phyloP scores from a whole-genome alignment of 1,140 invertebrate species.

The Phocides pigmalion region DNA sequence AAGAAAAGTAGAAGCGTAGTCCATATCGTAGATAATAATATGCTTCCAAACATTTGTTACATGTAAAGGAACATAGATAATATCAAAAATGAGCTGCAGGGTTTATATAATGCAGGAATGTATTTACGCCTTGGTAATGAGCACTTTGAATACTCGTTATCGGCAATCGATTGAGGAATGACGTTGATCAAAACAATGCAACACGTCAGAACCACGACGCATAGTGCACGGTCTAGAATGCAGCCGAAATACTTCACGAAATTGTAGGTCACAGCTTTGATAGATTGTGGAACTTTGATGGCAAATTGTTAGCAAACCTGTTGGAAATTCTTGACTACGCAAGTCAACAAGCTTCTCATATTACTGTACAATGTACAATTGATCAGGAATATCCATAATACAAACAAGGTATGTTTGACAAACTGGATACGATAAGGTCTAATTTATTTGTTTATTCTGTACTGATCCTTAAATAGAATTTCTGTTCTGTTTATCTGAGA shows the following conservation, averaged over 20 bases:
- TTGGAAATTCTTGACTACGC: conserved; percentile 10
- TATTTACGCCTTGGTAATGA: conserved; percentile 22
- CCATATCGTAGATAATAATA: too few relatives aligned
- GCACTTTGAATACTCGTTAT: conserved; percentile 19
- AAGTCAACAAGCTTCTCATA: background rate
- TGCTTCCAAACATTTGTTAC: too few relatives aligned
- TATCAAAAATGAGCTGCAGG: background rate
- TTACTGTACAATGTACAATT: background rate
- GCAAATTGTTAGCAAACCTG: conserved; percentile 17
- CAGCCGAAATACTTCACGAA: conserved; percentile 19
- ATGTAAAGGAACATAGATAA: too few relatives aligned
- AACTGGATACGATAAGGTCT: too few relatives aligned
- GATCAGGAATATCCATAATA: background rate
- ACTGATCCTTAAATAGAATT: too few relatives aligned
- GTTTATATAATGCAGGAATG: conserved; percentile 23
- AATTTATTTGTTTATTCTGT: too few relatives aligned
- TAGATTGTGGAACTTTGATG: conserved; percentile 27
- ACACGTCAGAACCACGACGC: conserved; percentile 7
- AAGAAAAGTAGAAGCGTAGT: too few relatives aligned
- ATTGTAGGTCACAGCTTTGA: conserved; percentile 27
- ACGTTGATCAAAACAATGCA: conserved; percentile 21
- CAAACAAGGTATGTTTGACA: too few relatives aligned
- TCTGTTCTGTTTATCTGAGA: too few relatives aligned
- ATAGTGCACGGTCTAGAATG: conserved; percentile 20
- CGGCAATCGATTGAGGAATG: conserved; percentile 25